Conservation (phyloP, 1,140 invertebrate genomes). For the Parasteatoda tepidariorum region DNA sequence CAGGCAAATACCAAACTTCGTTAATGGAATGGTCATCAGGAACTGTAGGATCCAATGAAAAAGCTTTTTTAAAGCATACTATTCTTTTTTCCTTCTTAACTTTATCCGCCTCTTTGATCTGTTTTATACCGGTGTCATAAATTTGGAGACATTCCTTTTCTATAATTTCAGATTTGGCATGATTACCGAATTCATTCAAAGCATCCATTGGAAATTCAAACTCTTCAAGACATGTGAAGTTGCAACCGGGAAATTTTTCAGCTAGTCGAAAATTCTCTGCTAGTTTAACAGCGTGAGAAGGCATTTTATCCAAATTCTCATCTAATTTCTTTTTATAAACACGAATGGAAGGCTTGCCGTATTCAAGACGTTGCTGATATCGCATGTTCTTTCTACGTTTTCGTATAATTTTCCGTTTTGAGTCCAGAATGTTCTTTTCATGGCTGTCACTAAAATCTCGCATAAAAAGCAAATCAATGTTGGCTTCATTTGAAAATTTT, state of each 20-base stretch:
- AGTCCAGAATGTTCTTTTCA: not conserved
- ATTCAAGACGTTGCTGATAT: constrained; percentile 9
- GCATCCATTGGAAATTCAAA: not conserved
- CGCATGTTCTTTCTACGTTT: constrained; percentile 19
- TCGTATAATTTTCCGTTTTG: constrained; percentile 22
- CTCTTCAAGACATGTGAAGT: not conserved
- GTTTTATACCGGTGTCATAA: not conserved
- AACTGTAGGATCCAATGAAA: not conserved
- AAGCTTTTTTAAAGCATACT: constrained; percentile 10
- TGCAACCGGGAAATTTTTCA: not conserved
- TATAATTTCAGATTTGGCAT: constrained; percentile 8
- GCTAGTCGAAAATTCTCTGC: constrained; percentile 1
- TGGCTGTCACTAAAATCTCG: not conserved
- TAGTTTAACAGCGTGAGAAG: not conserved
- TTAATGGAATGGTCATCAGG: constrained; percentile 6
- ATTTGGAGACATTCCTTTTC: constrained; percentile 21
- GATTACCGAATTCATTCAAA: not conserved
- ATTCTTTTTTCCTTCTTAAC: not conserved
- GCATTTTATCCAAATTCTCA: not conserved
- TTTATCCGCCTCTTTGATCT: not conserved
- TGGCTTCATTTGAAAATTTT: not conserved
- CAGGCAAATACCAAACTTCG: constrained; percentile 28
- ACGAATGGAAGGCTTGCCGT: not conserved
- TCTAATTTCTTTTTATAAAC: constrained; percentile 25
- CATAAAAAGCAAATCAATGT: constrained; percentile 17